phyloP scores from a whole-genome alignment of 2,888 invertebrate species.

The Belgica antarctica region DNA sequence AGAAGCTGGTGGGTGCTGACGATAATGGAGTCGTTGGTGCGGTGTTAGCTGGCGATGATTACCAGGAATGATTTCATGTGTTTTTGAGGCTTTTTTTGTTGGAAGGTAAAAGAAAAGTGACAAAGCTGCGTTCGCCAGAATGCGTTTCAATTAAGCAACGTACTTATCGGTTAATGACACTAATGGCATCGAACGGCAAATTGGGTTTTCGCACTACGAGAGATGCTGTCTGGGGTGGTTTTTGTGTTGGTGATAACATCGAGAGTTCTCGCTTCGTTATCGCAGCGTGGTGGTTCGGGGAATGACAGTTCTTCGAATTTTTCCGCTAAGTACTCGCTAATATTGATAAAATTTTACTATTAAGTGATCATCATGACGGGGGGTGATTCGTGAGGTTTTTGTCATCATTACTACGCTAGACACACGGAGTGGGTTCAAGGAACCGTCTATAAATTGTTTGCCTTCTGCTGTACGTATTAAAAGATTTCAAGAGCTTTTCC shows the following conservation, averaged over 20 bases:
- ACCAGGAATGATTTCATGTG: not conserved
- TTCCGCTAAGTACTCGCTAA: not conserved
- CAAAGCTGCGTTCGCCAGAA: not conserved
- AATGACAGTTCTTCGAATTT: not conserved
- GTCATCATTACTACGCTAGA: slow-evolving; percentile 10
- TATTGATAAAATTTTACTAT: slow-evolving; percentile 17
- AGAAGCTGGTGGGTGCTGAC: not conserved
- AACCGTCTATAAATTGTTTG: not conserved
- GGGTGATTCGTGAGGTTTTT: slow-evolving; percentile 2
- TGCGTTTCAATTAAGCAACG: slow-evolving; percentile 4
- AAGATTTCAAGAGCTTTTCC: not conserved
- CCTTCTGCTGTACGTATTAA: not conserved
- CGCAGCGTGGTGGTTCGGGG: no score
- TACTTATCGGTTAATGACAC: slow-evolving; percentile 21
- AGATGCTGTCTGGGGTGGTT: no score
- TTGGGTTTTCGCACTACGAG: not conserved
- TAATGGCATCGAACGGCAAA: slow-evolving; percentile 31
- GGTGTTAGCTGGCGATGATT: not conserved
- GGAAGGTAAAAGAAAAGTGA: no score
- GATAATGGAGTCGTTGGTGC: not conserved
- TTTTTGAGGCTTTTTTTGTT: not conserved
- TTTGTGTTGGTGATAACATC: no score
- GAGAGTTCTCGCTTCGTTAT: no score
- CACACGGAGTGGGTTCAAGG: slow-evolving; percentile 23
- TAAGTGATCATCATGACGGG: not conserved